Evolutionary conservation across 30 jellyfish, hydroid and myxozoan species (phyloP).

Genomic region (Calvadosia cruxmelitensis): DNA sequence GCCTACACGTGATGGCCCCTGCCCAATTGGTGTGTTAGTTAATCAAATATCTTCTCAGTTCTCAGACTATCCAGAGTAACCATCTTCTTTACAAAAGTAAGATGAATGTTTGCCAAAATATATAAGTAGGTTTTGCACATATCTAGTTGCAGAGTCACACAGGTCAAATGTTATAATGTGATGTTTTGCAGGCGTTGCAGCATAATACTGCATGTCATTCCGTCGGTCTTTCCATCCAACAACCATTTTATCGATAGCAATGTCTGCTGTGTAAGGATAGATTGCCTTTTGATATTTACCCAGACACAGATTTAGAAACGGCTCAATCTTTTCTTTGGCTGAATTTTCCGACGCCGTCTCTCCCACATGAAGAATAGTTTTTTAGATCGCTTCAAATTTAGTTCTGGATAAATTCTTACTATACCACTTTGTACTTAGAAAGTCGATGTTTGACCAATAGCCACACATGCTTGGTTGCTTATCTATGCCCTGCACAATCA

Average conservation of each 20-base stretch:
- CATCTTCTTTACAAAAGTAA: neutral
- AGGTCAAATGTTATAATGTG: slow-evolving; percentile 25
- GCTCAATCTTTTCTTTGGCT: slow-evolving; percentile 28
- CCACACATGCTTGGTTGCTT: too few species aligned
- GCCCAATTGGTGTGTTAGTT: slow-evolving; percentile 18
- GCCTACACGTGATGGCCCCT: slow-evolving; percentile 33
- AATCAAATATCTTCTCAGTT: slow-evolving; percentile 30
- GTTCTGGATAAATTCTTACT: slow-evolving; percentile 9
- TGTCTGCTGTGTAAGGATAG: slow-evolving; percentile 13
- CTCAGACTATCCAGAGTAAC: neutral
- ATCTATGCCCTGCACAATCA: too few species aligned
- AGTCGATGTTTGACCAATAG: slow-evolving; percentile 18
- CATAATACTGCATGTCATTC: slow-evolving; percentile 31
- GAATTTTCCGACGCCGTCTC: neutral
- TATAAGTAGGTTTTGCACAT: slow-evolving; percentile 23
- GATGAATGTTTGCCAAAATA: slow-evolving; percentile 19
- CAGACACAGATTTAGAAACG: slow-evolving; percentile 9
- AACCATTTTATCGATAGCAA: slow-evolving; percentile 35
- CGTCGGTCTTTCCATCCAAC: slow-evolving; percentile 27
- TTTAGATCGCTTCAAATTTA: slow-evolving; percentile 15
- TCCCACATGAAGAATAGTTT: slow-evolving; percentile 22
- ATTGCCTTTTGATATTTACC: slow-evolving; percentile 16
- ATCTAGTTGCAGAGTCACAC: slow-evolving; percentile 36
- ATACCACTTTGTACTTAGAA: slow-evolving; percentile 7
- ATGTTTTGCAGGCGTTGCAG: slow-evolving; percentile 19